A percentile compares a stretch with the other conserved stretches of the same genome.
Evolutionary conservation across 2,888 invertebrate species (phyloP).

Genomic region (Rhagonycha fulva): DNA sequence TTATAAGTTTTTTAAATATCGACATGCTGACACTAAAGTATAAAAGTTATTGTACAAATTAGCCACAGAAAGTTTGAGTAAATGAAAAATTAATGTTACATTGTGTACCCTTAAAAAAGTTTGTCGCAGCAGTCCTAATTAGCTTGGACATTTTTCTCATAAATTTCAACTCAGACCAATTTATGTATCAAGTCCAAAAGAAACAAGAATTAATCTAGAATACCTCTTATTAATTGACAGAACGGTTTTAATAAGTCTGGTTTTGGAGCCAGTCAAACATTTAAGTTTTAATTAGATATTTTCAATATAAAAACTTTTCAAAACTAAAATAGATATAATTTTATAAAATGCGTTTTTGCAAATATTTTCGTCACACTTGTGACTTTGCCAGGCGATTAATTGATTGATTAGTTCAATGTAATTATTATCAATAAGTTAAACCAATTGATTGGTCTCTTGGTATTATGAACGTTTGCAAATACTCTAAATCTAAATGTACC

Average conservation of each 20-base stretch:
- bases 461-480: neutral
- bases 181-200: slow-evolving; percentile 44
- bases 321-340: neutral
- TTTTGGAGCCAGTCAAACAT: slow-evolving; percentile 18
- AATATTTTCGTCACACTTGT: neutral
- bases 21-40: neutral
- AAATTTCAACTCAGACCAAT: slow-evolving; percentile 47
- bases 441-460: neutral
- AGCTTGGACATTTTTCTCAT: slow-evolving; percentile 48
- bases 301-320: neutral
- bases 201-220: slow-evolving; percentile 47
- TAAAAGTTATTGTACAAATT: neutral
- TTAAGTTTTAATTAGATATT: slow-evolving; percentile 25
- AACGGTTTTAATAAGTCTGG: slow-evolving; percentile 29
- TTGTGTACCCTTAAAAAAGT: slow-evolving; percentile 16
- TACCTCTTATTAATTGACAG: slow-evolving; percentile 48
- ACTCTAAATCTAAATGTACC: too few species aligned
- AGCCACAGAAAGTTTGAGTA: neutral
- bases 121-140: slow-evolving; percentile 48
- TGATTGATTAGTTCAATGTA: neutral
- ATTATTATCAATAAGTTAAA: neutral
- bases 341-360: neutral
- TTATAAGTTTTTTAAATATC: neutral
- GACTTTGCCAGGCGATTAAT: neutral
- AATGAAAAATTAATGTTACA: neutral